Percentiles rank a stretch among this genome's conserved stretches.
These are phyloP conservation scores for Ceraclea dissimilis DNA, from an alignment of 2,888 invertebrate genomes.

Conservation along the genomic window DNA sequence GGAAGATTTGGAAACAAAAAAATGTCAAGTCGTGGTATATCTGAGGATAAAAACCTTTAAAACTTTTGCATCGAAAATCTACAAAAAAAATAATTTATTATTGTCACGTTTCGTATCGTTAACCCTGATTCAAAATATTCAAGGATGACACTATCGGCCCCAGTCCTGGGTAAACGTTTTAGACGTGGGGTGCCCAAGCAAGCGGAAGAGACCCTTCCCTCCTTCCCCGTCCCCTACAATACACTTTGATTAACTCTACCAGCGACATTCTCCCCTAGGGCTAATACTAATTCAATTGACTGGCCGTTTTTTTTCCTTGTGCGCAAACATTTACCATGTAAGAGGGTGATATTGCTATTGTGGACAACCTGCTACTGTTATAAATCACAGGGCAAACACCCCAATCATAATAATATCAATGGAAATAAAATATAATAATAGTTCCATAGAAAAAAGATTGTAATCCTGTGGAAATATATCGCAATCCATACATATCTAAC, in stretches of 20 bases:
- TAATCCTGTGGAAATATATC: background rate
- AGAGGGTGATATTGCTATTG: background rate
- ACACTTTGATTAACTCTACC: conserved; percentile 25
- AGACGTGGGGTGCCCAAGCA: conserved; percentile 7
- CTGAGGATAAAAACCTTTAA: no score
- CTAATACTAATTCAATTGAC: conserved; percentile 27
- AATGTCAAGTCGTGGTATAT: no score
- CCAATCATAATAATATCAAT: background rate
- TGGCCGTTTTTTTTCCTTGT: conserved; percentile 16
- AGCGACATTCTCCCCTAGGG: conserved; percentile 12
- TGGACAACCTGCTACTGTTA: background rate
- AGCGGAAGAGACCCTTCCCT: conserved; percentile 18
- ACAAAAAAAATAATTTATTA: no score
- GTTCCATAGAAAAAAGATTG: background rate
- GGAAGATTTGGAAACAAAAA: no score
- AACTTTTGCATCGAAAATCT: no score
- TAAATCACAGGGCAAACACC: background rate
- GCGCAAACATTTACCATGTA: background rate
- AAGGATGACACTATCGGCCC: background rate
- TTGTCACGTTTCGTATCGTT: background rate
- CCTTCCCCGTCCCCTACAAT: conserved; percentile 5
- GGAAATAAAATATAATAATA: background rate
- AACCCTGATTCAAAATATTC: background rate
- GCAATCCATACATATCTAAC: background rate
- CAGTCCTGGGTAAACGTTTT: background rate